These are phyloP conservation scores for Idris sp. DNA, from an alignment of 1,140 invertebrate species.

Conservation along the genomic window DNA sequence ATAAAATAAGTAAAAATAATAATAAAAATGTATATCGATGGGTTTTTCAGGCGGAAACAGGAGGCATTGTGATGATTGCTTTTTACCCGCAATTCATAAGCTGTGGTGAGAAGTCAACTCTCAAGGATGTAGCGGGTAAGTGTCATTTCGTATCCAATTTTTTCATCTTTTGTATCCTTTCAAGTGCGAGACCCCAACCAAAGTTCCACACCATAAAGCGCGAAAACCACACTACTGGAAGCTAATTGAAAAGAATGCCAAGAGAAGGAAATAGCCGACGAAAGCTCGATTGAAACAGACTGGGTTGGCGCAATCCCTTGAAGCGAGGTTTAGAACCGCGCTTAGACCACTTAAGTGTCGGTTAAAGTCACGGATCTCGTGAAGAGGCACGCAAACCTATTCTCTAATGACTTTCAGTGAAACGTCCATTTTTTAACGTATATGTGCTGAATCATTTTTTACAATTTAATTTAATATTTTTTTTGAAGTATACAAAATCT, in stretches of 20 bases:
- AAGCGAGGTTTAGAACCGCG: conserved; percentile 4
- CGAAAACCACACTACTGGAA: conserved; percentile 44
- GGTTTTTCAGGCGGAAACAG: conserved; percentile 81
- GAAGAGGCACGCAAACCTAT: conserved; percentile 34
- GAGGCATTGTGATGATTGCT: conserved; percentile 93
- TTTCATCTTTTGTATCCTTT: conserved; percentile 52
- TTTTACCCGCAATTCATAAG: conserved; percentile 92
- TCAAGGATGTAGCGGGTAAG: conserved; percentile 85
- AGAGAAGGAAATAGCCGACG: conserved; percentile 21
- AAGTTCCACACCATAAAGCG: conserved; percentile 49
- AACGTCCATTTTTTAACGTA: conserved; percentile 16
- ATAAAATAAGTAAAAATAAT: not conserved
- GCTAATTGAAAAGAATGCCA: conserved; percentile 56
- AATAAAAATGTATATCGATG: conserved; percentile 20
- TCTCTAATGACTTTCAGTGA: conserved; percentile 17
- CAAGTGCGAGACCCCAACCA: conserved; percentile 11
- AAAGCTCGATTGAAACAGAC: conserved; percentile 5
- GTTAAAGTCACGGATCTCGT: conserved; percentile 19
- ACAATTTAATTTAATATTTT: too few species aligned
- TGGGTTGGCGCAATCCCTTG: not conserved
- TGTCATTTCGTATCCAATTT: conserved; percentile 55
- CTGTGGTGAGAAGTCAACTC: conserved; percentile 85
- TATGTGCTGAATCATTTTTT: too few species aligned
- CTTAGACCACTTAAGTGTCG: conserved; percentile 38
- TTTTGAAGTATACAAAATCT: too few species aligned